Percentiles rank a stretch among this genome's conserved stretches.
Conservation (phyloP, 64 coral and sea anemone species). For the Trachythela sp. region DNA sequence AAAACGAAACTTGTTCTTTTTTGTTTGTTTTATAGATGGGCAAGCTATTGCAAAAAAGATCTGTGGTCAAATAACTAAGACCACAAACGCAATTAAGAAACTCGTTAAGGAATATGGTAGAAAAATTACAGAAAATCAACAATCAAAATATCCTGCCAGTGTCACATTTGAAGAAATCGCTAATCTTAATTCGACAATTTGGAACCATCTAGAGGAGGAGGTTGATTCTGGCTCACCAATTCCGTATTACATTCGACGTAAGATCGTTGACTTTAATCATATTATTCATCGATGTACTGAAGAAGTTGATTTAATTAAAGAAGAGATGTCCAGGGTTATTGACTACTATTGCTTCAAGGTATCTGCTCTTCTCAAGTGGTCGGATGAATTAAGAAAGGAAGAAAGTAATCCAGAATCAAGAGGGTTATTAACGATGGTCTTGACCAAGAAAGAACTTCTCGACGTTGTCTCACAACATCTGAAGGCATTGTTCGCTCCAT, state of each 20-base stretch:
- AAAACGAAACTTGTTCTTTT: too few species aligned
- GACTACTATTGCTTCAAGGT: slow-evolving; percentile 13
- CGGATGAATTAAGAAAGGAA: too few species aligned
- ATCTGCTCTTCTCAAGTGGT: too few species aligned
- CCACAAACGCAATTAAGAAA: slow-evolving; percentile 34
- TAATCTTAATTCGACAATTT: slow-evolving; percentile 35
- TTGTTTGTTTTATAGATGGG: slow-evolving; percentile 23
- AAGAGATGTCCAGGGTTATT: slow-evolving; percentile 26
- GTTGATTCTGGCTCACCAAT: slow-evolving; percentile 29
- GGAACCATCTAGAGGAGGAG: slow-evolving; percentile 20
- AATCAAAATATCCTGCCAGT: slow-evolving; percentile 26
- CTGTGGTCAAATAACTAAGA: slow-evolving; percentile 35
- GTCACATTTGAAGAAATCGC: slow-evolving; percentile 28
- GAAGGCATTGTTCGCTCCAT: background rate
- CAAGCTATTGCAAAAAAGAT: slow-evolving; percentile 60
- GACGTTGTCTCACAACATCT: background rate
- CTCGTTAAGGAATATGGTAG: slow-evolving; percentile 38
- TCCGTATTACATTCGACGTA: slow-evolving; percentile 18
- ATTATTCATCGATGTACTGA: slow-evolving; percentile 27
- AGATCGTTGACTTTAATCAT: slow-evolving; percentile 40
- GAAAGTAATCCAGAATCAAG: background rate
- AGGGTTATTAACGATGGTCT: background rate
- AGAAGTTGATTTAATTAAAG: slow-evolving; percentile 26
- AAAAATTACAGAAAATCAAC: background rate
- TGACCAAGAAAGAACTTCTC: background rate